Evolutionary conservation across 1,140 invertebrate species (phyloP).

Genomic region (Achatina immaculata): DNA sequence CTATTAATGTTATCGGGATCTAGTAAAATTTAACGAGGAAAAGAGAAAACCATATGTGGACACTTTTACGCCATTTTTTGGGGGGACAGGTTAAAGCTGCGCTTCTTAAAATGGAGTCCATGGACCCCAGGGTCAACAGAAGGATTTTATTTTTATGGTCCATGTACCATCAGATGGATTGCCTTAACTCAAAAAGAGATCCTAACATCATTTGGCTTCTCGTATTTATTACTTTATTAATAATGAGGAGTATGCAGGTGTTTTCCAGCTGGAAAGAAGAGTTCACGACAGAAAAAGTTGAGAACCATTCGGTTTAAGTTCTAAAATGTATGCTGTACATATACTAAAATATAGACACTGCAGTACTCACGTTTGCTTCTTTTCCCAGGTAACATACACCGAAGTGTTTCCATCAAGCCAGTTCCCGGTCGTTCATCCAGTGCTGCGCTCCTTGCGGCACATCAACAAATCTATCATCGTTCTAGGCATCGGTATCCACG

Average conservation of each 20-base stretch:
- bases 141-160: no score
- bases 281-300: background rate
- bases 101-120: no score
- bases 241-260: background rate
- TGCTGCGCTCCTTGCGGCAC: background rate
- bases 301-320: background rate
- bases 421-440: background rate
- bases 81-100: no score
- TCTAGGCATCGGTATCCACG: constrained; percentile 20
- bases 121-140: no score
- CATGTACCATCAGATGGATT: no score
- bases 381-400: background rate
- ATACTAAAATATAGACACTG: background rate
- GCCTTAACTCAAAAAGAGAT: no score
- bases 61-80: no score
- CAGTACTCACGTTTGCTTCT: background rate
- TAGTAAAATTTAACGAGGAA: no score
- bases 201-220: background rate
- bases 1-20: no score
- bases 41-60: no score
- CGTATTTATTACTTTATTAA: background rate
- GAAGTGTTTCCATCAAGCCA: constrained; percentile 6
- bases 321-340: background rate
- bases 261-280: background rate
- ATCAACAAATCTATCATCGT: constrained; percentile 12